Conservation (phyloP, 1,140 invertebrate genomes). For the Nephotettix cincticeps region DNA sequence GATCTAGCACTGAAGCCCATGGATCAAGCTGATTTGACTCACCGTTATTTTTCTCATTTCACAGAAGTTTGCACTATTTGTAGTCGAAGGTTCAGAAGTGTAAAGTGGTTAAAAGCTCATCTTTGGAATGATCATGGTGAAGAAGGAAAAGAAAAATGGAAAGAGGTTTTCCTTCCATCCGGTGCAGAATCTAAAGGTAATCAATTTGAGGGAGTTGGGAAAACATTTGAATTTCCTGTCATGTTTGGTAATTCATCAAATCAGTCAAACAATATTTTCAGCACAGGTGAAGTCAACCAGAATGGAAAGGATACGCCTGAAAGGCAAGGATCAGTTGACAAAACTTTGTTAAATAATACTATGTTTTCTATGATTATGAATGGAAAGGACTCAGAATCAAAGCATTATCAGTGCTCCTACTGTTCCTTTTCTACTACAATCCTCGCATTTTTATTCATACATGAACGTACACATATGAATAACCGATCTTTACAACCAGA, state of each 20-base stretch:
- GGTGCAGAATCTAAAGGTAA: background rate
- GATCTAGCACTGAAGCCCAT: slow-evolving; percentile 30
- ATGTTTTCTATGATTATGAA: slow-evolving; percentile 18
- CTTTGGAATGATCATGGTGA: slow-evolving; percentile 83
- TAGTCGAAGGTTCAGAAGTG: slow-evolving; percentile 81
- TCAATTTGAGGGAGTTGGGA: background rate
- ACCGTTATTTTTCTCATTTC: slow-evolving; percentile 65
- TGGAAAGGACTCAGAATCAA: slow-evolving; percentile 14
- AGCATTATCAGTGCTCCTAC: slow-evolving; percentile 84
- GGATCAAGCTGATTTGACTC: slow-evolving; percentile 37
- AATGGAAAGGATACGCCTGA: background rate
- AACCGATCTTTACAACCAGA: background rate
- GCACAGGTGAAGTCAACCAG: background rate
- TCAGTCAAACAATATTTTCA: background rate
- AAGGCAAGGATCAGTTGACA: background rate
- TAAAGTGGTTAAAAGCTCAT: slow-evolving; percentile 88
- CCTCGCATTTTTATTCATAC: slow-evolving; percentile 85
- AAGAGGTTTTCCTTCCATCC: slow-evolving; percentile 50
- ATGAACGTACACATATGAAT: slow-evolving; percentile 74
- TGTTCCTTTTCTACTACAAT: slow-evolving; percentile 88
- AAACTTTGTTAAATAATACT: slow-evolving; percentile 4
- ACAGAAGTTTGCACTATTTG: slow-evolving; percentile 85
- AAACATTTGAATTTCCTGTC: background rate
- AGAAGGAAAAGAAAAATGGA: slow-evolving; percentile 67
- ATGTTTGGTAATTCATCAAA: slow-evolving; percentile 19